These are phyloP conservation scores for Amblyornis subalaris DNA, from an alignment of 2,113 vertebrate species.

Conservation along the genomic window DNA sequence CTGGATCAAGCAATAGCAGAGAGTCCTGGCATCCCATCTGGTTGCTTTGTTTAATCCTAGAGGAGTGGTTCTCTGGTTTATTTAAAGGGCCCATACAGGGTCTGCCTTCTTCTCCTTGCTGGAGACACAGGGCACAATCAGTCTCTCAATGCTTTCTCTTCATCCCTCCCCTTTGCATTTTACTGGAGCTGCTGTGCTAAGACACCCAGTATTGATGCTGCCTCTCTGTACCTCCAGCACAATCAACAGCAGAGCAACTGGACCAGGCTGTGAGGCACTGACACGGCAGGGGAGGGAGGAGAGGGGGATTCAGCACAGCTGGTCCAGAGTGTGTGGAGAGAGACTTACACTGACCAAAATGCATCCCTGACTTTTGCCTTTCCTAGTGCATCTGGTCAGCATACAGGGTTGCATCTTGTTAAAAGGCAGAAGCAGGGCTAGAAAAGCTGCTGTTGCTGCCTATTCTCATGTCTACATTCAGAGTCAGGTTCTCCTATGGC, in stretches of 20 bases:
- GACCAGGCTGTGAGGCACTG: accelerated
- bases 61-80: background rate
- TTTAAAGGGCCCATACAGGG: background rate
- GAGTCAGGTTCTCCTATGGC: background rate
- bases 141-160: background rate
- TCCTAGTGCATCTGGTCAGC: background rate
- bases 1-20: background rate
- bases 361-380: background rate
- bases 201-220: background rate
- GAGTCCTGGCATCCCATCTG: background rate
- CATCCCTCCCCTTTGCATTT: background rate
- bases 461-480: background rate
- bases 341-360: background rate
- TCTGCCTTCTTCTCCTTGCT: background rate
- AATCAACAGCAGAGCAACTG: background rate
- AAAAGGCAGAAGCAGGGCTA: background rate
- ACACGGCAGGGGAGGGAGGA: background rate
- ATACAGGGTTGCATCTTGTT: background rate
- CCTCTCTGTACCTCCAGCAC: background rate
- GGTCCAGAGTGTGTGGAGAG: background rate
- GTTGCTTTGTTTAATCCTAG: background rate
- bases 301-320: background rate
- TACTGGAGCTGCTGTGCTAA: background rate
- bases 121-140: background rate
- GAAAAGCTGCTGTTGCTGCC: background rate